Evolutionary conservation across 1,140 invertebrate species (phyloP).

Genomic region (Drosophila dunni): DNA sequence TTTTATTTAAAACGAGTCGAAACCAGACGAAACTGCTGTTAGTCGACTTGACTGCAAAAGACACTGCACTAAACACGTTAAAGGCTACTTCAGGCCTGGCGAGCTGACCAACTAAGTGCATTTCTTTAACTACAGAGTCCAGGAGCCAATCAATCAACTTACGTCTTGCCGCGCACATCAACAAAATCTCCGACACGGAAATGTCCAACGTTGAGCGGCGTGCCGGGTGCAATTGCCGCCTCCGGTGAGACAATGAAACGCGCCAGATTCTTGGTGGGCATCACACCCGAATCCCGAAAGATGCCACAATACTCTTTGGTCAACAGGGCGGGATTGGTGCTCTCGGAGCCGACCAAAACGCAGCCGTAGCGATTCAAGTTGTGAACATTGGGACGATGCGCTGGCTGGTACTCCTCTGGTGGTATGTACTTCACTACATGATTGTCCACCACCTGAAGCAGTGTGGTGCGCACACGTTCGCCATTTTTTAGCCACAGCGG

Average conservation of each 20-base stretch:
- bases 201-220: constrained; percentile 94
- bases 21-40: no score
- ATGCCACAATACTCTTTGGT: constrained; percentile 95
- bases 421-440: constrained; percentile 97
- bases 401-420: constrained; percentile 91
- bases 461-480: constrained; percentile 90
- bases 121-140: no score
- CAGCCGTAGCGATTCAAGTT: constrained; percentile 87
- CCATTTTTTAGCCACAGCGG: constrained; percentile 97
- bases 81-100: no score
- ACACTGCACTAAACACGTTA: no score
- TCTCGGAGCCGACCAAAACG: constrained; percentile 95
- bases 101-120: no score
- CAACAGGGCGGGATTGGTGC: constrained; percentile 92
- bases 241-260: constrained; percentile 95
- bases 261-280: constrained; percentile 93
- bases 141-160: constrained; percentile 79
- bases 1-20: not conserved
- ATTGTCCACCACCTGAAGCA: constrained; percentile 97
- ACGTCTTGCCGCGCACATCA: constrained; percentile 97
- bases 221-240: constrained; percentile 94
- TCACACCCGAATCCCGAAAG: constrained; percentile 93
- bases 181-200: constrained; percentile 96
- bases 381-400: constrained; percentile 83
- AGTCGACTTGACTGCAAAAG: no score